Conservation (phyloP, 2,113 vertebrate genomes). For the Prunella fulvescens region DNA sequence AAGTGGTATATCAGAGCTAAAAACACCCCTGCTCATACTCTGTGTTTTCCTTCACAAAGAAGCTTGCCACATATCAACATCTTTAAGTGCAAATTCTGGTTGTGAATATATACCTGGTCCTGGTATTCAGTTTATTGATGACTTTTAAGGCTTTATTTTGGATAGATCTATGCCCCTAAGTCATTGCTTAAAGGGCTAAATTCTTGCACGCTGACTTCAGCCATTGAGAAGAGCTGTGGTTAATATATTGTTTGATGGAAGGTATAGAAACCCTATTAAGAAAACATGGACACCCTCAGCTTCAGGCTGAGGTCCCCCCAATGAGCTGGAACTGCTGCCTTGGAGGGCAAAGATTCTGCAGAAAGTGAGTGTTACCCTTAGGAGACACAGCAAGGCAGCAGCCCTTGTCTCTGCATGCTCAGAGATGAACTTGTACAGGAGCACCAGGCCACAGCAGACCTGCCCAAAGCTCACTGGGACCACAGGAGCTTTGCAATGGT, state of each 20-base stretch:
- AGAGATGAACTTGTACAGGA: neutral
- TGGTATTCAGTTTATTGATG: neutral
- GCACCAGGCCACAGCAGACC: neutral
- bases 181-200: neutral
- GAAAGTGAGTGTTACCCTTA: neutral
- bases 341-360: neutral
- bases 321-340: neutral
- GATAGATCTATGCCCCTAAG: neutral
- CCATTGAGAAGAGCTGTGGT: neutral
- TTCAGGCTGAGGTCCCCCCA: neutral
- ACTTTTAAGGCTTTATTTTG: neutral
- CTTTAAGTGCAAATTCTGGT: neutral
- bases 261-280: neutral
- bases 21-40: fast-evolving
- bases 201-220: neutral
- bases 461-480: neutral
- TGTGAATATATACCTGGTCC: neutral
- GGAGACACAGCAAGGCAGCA: neutral
- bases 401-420: neutral
- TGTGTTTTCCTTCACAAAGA: neutral
- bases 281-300: neutral
- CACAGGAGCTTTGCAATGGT: neutral
- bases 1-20: neutral
- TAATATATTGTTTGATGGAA: neutral
- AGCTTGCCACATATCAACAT: neutral